A percentile compares a stretch with the other conserved stretches of the same genome.
Evolutionary conservation across 1,140 invertebrate species (phyloP).

Genomic region (Meloidogyne exigua): DNA sequence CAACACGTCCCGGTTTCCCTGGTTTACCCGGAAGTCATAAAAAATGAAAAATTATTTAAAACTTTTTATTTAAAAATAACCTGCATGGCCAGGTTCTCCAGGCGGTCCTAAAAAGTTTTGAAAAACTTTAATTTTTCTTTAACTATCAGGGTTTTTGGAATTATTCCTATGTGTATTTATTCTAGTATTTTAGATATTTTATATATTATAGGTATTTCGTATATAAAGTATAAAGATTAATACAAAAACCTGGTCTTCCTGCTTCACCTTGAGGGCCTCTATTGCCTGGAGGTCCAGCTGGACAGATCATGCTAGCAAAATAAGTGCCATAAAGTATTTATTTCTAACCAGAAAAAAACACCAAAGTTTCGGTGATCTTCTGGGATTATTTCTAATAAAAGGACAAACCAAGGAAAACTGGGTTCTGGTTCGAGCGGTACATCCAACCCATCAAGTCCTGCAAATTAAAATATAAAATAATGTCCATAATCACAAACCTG

Average conservation of each 20-base stretch:
- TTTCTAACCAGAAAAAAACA: too few relatives aligned
- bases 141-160: too few relatives aligned
- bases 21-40: conserved; percentile 46
- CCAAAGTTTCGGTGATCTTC: neutral
- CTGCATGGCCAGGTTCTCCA: conserved; percentile 53
- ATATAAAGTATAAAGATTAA: too few relatives aligned
- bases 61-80: conserved; percentile 27
- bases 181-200: too few relatives aligned
- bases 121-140: too few relatives aligned
- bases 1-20: conserved; percentile 56
- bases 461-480: neutral
- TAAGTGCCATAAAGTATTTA: too few relatives aligned
- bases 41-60: conserved; percentile 14
- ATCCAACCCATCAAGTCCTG: conserved; percentile 57
- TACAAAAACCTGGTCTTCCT: conserved; percentile 42
- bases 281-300: conserved; percentile 56
- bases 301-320: conserved; percentile 53
- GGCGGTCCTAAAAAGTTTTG: too few relatives aligned
- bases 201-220: too few relatives aligned
- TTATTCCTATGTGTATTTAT: too few relatives aligned
- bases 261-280: conserved; percentile 60
- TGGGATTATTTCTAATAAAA: neutral
- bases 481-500: conserved; percentile 23
- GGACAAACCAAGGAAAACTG: conserved; percentile 55
- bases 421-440: conserved; percentile 62